phyloP scores from a whole-genome alignment of 2,888 invertebrate genomes.

The Synanthedon vespiformis region DNA sequence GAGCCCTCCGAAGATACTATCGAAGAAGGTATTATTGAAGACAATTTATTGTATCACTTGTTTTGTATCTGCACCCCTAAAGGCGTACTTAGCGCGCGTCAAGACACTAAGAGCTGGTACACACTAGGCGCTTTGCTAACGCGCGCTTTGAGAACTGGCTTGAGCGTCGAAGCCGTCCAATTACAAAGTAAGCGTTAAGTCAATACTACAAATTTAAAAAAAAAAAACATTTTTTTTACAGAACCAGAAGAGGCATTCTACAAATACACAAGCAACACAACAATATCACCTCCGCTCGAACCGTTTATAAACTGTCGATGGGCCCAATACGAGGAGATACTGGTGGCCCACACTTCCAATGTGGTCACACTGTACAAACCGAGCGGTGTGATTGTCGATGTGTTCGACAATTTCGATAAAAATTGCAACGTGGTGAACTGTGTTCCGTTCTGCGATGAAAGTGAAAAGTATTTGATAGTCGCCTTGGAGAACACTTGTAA shows the following conservation, averaged over 20 bases:
- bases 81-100: background rate
- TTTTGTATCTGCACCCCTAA: too few relatives aligned
- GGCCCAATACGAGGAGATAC: conserved; percentile 39
- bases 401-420: conserved; percentile 35
- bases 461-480: conserved; percentile 40
- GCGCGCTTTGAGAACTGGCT: too few relatives aligned
- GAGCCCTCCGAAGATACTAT: conserved; percentile 34
- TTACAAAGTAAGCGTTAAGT: too few relatives aligned
- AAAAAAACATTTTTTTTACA: conserved; percentile 12
- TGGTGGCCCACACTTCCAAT: conserved; percentile 47
- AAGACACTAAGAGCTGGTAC: too few relatives aligned
- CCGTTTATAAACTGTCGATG: conserved; percentile 48
- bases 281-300: conserved; percentile 34
- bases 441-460: conserved; percentile 46
- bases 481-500: conserved; percentile 24
- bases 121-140: too few relatives aligned
- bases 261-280: conserved; percentile 34
- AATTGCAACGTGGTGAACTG: conserved; percentile 38
- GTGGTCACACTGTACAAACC: conserved; percentile 45
- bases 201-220: background rate
- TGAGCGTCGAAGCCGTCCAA: too few relatives aligned
- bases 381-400: conserved; percentile 27
- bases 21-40: conserved; percentile 40
- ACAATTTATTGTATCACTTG: too few relatives aligned
- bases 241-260: conserved; percentile 47